Base-by-base conservation (phyloP, 2,113 vertebrate species). In the Mormyrus iriodes region DNA sequence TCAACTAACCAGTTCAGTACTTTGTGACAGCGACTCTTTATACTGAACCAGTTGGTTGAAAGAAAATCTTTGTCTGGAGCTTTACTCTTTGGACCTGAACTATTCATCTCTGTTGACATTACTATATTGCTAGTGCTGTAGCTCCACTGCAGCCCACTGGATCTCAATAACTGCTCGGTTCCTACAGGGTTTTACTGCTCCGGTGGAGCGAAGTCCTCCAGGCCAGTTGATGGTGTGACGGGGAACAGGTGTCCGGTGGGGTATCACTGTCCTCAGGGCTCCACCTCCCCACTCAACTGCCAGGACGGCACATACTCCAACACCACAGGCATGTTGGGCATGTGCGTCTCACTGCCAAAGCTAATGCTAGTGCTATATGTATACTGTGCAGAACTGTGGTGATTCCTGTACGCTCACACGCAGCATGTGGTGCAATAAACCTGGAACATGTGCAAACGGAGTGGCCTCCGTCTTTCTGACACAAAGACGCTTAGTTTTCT, bases 111-210 rank as follows among this genome's bases (percentile, higher is more conserved):
- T n/a, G n/a, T n/a, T n/a, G n/a, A n/a, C n/a, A n/a, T n/a, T n/a
- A n/a, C n/a, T n/a, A 17, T 42, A 79, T 15, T 13, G 17, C 73
- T 79, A 79, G 73, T 35, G 31, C 10, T 73, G 65, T 73, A 3
- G 0, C 10, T 73, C 61, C 31, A 39, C 69, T 39, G 31, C 1
- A 19, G 9, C 49, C 4, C 31, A 86, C 27, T 52, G 48, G n/a
- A 53, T 19, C 17, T 86, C 49, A 86, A 24, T 31, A 7, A 7
- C 51, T 42, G 13, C 58, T 84, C 55, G 24, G 86, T 49, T 85
- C 90, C 86, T 93, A 13, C 65, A 98, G 98, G 97, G 0, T 98
- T 96, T 93, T 97, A 96, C 90, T 98, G 97, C 91, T 94, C 89
- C 0, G 95, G 93, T 92, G 92, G 96, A 0, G 92, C 96, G 0